phyloP scores from a whole-genome alignment of 2,888 invertebrate species.

The Tipula lateralis region DNA sequence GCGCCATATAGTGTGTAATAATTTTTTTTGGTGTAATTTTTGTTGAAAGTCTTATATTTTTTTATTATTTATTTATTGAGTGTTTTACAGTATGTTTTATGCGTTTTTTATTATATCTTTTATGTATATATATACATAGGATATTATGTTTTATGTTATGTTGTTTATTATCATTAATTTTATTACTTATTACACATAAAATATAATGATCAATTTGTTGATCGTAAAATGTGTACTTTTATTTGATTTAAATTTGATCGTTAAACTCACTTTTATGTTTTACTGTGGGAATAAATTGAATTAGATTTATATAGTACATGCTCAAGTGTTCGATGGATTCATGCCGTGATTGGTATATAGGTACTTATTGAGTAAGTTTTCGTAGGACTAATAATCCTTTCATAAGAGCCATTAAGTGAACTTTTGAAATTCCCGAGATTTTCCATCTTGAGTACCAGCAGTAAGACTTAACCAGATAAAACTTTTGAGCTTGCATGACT shows the following conservation, averaged over 20 bases:
- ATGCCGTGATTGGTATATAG: too few species aligned
- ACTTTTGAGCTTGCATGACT: too few species aligned
- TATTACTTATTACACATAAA: slow-evolving; percentile 9
- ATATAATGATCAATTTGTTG: slow-evolving; percentile 24
- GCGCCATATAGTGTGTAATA: too few species aligned
- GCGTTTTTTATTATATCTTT: neutral
- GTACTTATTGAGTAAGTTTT: too few species aligned
- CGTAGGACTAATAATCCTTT: too few species aligned
- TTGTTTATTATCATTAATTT: neutral
- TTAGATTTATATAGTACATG: too few species aligned
- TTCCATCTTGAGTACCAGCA: too few species aligned
- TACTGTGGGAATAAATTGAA: neutral
- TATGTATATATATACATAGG: neutral
- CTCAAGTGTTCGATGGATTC: too few species aligned
- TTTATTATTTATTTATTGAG: slow-evolving; percentile 20
- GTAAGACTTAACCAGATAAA: too few species aligned
- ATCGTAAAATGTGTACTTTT: slow-evolving; percentile 24
- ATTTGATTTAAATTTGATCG: slow-evolving; percentile 24
- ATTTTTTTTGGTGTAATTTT: neutral
- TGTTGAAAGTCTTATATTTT: neutral
- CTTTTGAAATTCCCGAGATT: too few species aligned
- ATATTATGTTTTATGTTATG: neutral
- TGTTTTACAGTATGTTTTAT: slow-evolving; percentile 20
- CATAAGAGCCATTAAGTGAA: too few species aligned
- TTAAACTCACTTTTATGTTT: neutral